Percentiles rank a stretch among this genome's conserved stretches.
Evolutionary conservation across 2,113 vertebrate genomes (phyloP).

Genomic region (Papio anubis): DNA sequence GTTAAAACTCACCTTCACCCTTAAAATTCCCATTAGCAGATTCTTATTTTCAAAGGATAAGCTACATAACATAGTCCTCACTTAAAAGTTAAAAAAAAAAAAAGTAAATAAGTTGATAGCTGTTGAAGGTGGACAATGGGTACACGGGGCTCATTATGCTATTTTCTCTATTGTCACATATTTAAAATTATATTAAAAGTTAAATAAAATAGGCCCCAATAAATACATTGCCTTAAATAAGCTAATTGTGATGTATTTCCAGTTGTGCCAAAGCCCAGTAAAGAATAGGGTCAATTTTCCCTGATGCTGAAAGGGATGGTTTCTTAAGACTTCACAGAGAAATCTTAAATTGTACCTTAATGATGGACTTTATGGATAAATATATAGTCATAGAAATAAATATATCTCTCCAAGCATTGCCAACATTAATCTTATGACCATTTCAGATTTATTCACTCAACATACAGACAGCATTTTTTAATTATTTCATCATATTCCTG

Average conservation of each 20-base stretch:
- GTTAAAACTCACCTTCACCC: background rate
- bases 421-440: background rate
- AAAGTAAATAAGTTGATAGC: background rate
- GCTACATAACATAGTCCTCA: background rate
- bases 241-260: background rate
- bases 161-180: background rate
- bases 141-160: background rate
- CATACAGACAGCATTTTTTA: background rate
- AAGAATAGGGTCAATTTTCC: background rate
- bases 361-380: background rate
- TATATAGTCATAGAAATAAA: background rate
- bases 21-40: conserved; percentile 14
- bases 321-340: background rate
- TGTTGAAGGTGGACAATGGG: background rate
- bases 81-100: background rate
- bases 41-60: background rate
- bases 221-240: background rate
- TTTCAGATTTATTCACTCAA: background rate
- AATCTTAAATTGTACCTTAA: background rate
- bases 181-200: background rate
- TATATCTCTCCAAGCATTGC: background rate
- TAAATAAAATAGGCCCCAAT: background rate
- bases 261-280: background rate
- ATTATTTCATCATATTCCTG: background rate
- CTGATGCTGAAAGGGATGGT: background rate